Evolutionary conservation across 2,113 vertebrate species (phyloP).

Genomic region (Channa argus): DNA sequence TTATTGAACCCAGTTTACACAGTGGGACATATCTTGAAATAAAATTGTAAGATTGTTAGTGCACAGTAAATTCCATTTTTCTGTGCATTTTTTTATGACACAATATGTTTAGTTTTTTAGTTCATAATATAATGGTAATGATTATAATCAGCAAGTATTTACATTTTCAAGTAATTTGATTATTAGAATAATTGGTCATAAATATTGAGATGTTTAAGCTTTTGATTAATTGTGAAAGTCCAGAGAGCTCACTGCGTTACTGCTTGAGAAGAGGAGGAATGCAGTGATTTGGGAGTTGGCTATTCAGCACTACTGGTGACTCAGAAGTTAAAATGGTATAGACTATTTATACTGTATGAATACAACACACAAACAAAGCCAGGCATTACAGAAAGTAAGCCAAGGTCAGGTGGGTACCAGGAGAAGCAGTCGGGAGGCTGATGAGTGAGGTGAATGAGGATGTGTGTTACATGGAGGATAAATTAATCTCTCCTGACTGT

Average conservation of each 20-base stretch:
- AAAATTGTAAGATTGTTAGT: no score
- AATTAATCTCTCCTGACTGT: slow-evolving; percentile 67
- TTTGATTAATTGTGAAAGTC: background rate
- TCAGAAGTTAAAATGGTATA: slow-evolving; percentile 2
- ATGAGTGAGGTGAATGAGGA: slow-evolving; percentile 55
- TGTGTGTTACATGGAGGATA: slow-evolving; percentile 52
- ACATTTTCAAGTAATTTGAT: background rate
- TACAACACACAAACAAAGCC: background rate
- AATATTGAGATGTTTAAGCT: background rate
- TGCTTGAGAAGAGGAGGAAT: background rate
- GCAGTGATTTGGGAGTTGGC: background rate
- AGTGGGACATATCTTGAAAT: no score
- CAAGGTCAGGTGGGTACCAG: slow-evolving; percentile 40
- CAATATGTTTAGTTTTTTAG: no score
- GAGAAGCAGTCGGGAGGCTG: slow-evolving; percentile 44
- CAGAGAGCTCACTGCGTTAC: background rate
- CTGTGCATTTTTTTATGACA: no score
- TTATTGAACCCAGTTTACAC: no score
- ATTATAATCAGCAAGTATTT: no score
- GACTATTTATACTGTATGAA: background rate
- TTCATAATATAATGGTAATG: no score
- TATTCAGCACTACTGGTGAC: background rate
- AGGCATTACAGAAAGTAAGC: slow-evolving; percentile 20
- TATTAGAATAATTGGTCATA: background rate
- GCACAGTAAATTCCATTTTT: background rate